phyloP scores from a whole-genome alignment of 2,113 vertebrate genomes.

The Ifrita kowaldi region DNA sequence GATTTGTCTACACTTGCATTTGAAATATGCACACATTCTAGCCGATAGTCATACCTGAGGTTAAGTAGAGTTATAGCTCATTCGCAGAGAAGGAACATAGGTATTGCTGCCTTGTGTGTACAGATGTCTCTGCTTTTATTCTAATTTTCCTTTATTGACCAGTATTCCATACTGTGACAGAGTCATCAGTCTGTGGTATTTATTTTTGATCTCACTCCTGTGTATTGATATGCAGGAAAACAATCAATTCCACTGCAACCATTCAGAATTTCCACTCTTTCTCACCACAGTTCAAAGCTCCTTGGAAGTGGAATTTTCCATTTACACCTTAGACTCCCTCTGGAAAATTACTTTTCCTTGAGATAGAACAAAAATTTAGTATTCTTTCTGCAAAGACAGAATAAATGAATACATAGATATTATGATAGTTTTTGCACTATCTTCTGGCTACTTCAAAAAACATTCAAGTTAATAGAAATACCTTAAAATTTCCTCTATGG shows the following conservation, averaged over 20 bases:
- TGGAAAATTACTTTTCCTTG: background rate
- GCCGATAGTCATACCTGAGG: background rate
- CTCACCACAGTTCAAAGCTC: background rate
- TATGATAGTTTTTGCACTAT: background rate
- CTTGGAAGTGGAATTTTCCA: background rate
- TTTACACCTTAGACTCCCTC: background rate
- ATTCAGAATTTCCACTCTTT: background rate
- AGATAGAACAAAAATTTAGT: background rate
- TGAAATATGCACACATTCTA: background rate
- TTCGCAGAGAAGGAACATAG: background rate
- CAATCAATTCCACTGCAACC: background rate
- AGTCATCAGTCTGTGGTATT: background rate
- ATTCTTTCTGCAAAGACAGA: background rate
- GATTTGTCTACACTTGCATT: background rate
- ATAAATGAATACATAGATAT: background rate
- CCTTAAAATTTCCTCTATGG: background rate
- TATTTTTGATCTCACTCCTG: background rate
- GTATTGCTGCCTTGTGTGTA: background rate
- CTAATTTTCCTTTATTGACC: background rate
- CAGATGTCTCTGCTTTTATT: background rate
- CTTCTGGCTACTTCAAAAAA: background rate
- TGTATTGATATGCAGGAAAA: background rate
- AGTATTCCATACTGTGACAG: background rate
- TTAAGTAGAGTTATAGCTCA: background rate
- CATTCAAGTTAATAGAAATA: background rate